Conservation (phyloP, 35 echinoderm and acorn worm genomes). For the Anneissia japonica region DNA sequence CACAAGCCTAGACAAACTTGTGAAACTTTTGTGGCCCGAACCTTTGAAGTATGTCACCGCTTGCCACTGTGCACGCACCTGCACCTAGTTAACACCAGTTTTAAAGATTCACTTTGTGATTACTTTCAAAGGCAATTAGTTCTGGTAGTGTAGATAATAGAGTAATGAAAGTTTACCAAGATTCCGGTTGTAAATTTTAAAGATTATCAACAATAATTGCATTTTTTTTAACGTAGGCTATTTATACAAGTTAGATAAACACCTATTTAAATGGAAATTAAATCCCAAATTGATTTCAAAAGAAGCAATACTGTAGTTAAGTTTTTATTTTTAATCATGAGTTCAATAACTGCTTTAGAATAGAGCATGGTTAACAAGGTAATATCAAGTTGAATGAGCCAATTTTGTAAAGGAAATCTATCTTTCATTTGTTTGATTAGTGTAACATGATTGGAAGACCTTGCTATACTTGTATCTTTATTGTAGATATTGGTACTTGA, state of each 20-base stretch:
- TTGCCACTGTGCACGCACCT: background rate
- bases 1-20: background rate
- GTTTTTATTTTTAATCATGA: background rate
- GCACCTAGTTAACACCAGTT: background rate
- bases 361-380: background rate
- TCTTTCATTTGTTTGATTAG: background rate
- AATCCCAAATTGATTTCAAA: no score
- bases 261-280: no score
- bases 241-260: no score
- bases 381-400: background rate
- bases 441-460: background rate
- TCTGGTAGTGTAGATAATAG: no score
- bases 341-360: background rate
- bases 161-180: no score
- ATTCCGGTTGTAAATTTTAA: no score
- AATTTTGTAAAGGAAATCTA: background rate
- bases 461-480: background rate
- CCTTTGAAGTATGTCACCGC: background rate
- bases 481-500: background rate
- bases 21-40: background rate
- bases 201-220: no score
- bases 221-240: no score
- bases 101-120: background rate
- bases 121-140: background rate
- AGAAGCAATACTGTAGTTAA: background rate